Conservation (phyloP, 2,888 invertebrate species). For the Microlaimidae sp. region DNA sequence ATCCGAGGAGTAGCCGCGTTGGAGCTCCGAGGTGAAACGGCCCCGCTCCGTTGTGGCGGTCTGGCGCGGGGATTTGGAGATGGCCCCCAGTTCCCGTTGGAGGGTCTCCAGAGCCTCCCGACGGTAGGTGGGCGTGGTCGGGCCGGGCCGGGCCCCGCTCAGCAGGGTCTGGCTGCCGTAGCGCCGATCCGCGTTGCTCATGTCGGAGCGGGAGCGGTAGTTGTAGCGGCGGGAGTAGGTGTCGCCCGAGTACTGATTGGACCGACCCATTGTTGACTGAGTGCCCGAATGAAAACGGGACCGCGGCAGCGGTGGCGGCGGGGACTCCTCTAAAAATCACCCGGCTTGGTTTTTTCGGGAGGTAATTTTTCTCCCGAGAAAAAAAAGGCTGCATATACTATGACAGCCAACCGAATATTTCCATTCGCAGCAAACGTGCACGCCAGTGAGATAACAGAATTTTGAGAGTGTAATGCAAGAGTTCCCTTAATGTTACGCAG, state of each 20-base stretch:
- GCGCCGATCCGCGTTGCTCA: constrained; percentile 21
- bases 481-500: too few relatives aligned
- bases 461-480: too few relatives aligned
- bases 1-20: constrained; percentile 19
- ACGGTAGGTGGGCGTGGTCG: constrained; percentile 29
- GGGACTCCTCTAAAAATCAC: too few relatives aligned
- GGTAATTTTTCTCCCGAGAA: too few relatives aligned
- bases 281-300: background rate
- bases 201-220: constrained; percentile 32
- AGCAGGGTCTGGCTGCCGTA: constrained; percentile 33
- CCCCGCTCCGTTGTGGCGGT: background rate
- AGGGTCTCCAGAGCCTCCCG: constrained; percentile 32
- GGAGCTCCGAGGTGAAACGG: background rate
- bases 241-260: constrained; percentile 12
- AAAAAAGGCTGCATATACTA: too few relatives aligned
- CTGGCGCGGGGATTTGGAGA: constrained; percentile 26
- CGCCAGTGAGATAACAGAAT: too few relatives aligned
- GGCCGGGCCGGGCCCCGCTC: constrained; percentile 33
- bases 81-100: constrained; percentile 32
- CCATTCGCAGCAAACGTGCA: too few relatives aligned
- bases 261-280: background rate
- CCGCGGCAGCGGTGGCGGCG: background rate
- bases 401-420: too few relatives aligned
- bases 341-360: too few relatives aligned
- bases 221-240: constrained; percentile 28